These are phyloP conservation scores for Rhopalosiphum nymphaeae DNA, from an alignment of 2,888 invertebrate genomes.

Conservation along the genomic window DNA sequence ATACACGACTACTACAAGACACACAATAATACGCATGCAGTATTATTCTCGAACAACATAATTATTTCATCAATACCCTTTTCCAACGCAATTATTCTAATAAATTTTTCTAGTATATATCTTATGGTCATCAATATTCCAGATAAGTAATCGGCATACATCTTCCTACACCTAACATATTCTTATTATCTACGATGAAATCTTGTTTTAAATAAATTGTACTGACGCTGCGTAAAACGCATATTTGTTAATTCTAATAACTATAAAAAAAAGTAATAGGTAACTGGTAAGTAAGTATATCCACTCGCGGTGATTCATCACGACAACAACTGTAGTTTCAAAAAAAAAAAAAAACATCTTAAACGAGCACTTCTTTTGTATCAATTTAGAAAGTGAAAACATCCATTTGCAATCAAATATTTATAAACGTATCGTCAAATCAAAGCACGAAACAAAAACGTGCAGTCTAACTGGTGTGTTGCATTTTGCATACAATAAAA, in stretches of 20 bases:
- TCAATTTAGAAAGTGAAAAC: background rate
- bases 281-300: background rate
- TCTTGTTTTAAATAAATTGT: background rate
- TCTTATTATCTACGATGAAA: background rate
- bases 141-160: background rate
- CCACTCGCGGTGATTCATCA: background rate
- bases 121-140: background rate
- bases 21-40: background rate
- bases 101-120: background rate
- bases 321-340: background rate
- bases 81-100: background rate
- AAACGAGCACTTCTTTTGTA: background rate
- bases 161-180: background rate
- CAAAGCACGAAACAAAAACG: background rate
- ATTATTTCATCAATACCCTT: conserved; percentile 23
- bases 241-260: background rate
- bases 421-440: background rate
- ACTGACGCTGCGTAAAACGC: background rate
- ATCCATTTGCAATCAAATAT: background rate
- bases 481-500: background rate
- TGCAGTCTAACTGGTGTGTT: background rate
- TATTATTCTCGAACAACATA: conserved; percentile 27
- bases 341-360: background rate
- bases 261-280: background rate
- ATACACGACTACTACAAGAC: conserved; percentile 7